A percentile compares a stretch with the other conserved stretches of the same genome.
phyloP scores from a whole-genome alignment of 2,888 invertebrate species.

The Limnephilus rhombicus region DNA sequence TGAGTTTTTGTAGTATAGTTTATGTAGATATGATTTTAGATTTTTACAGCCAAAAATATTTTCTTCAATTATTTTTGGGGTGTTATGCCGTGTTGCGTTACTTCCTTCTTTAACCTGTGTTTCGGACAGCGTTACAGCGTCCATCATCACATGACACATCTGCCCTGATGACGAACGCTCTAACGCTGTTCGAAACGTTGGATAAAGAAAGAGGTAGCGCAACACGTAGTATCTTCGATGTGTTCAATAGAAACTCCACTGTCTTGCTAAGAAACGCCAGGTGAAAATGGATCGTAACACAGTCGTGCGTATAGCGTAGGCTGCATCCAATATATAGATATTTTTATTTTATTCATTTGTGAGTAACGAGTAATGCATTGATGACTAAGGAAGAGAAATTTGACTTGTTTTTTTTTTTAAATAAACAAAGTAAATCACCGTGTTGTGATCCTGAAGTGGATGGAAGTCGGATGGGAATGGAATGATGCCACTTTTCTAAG shows the following conservation, averaged over 20 bases:
- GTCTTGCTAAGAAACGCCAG: not conserved
- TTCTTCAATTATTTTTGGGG: too few species aligned
- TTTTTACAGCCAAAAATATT: too few species aligned
- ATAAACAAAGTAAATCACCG: conserved; percentile 30
- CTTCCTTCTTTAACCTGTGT: too few species aligned
- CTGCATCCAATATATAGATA: not conserved
- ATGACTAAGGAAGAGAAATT: not conserved
- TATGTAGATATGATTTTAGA: too few species aligned
- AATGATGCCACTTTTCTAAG: conserved; percentile 58
- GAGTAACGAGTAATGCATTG: not conserved
- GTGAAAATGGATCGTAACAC: not conserved
- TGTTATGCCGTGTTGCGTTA: too few species aligned
- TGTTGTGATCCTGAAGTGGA: not conserved
- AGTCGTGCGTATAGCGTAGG: not conserved
- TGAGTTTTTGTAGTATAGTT: not conserved
- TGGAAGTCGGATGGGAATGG: conserved; percentile 24
- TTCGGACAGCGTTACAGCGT: too few species aligned
- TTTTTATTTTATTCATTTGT: not conserved
- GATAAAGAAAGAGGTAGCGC: too few species aligned
- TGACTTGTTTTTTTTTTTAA: not conserved
- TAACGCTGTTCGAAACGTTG: too few species aligned
- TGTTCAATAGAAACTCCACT: not conserved
- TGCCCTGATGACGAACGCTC: too few species aligned
- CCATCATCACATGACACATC: too few species aligned
- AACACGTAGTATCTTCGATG: not conserved